phyloP scores from a whole-genome alignment of 2,888 invertebrate genomes.

The Protodeltote pygarga region DNA sequence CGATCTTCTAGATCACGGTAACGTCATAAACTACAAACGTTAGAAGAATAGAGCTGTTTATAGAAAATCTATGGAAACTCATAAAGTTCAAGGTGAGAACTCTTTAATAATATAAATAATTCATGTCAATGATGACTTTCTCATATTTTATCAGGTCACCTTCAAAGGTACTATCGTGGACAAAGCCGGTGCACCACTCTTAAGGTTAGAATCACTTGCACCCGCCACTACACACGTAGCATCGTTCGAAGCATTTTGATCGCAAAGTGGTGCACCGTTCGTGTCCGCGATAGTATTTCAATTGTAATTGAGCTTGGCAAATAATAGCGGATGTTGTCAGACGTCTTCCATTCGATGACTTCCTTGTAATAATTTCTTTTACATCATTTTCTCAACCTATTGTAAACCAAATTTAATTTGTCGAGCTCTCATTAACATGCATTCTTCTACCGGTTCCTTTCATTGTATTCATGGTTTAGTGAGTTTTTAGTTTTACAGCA shows the following conservation, averaged over 20 bases:
- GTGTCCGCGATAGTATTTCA: no score
- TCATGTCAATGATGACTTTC: no score
- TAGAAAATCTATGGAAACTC: constrained; percentile 3
- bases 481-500: constrained; percentile 6
- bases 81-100: constrained; percentile 21
- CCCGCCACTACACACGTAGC: no score
- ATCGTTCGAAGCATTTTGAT: no score
- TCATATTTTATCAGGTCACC: no score
- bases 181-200: no score
- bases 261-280: no score
- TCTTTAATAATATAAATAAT: neutral
- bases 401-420: constrained; percentile 4
- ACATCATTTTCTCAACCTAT: neutral
- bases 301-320: no score
- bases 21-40: constrained; percentile 10
- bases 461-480: constrained; percentile 16
- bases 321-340: no score
- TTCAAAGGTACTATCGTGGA: neutral
- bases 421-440: constrained; percentile 18
- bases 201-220: no score
- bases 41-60: neutral
- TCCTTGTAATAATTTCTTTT: neutral
- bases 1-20: constrained; percentile 15
- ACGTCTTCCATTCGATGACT: no score
- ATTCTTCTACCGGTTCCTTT: constrained; percentile 12